phyloP scores from a whole-genome alignment of 1,140 invertebrate species.

The Platyura marginata region DNA sequence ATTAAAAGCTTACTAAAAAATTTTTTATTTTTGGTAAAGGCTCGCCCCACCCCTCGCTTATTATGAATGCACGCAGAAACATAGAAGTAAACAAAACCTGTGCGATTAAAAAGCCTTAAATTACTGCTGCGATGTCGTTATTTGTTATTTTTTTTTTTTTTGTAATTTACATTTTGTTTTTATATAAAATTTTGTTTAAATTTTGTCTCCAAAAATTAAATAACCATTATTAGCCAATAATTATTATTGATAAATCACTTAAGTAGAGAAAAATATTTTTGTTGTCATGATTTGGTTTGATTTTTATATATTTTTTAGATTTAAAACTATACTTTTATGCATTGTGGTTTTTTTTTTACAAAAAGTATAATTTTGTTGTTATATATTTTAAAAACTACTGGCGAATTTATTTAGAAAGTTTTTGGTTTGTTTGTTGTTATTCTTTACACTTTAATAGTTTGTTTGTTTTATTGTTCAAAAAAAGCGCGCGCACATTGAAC shows the following conservation, averaged over 20 bases:
- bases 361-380: no score
- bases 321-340: not conserved
- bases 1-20: no score
- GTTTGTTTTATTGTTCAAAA: not conserved
- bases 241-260: constrained; percentile 5
- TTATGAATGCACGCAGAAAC: constrained; percentile 3
- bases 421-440: not conserved
- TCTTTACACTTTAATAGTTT: not conserved
- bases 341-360: not conserved
- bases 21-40: constrained; percentile 1
- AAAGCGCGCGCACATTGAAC: not conserved
- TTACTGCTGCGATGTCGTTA: constrained; percentile 7
- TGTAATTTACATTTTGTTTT: not conserved
- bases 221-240: not conserved
- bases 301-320: constrained; percentile 7
- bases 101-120: constrained; percentile 10
- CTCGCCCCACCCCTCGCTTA: constrained; percentile 4
- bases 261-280: constrained; percentile 12
- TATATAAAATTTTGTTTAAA: not conserved
- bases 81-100: constrained; percentile 8
- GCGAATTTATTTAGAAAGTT: constrained; percentile 1
- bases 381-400: not conserved
- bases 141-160: constrained; percentile 9
- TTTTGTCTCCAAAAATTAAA: not conserved
- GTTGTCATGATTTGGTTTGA: constrained; percentile 2